Base-by-base conservation (phyloP, 2,888 invertebrate species). In the Copidosoma aretas region DNA sequence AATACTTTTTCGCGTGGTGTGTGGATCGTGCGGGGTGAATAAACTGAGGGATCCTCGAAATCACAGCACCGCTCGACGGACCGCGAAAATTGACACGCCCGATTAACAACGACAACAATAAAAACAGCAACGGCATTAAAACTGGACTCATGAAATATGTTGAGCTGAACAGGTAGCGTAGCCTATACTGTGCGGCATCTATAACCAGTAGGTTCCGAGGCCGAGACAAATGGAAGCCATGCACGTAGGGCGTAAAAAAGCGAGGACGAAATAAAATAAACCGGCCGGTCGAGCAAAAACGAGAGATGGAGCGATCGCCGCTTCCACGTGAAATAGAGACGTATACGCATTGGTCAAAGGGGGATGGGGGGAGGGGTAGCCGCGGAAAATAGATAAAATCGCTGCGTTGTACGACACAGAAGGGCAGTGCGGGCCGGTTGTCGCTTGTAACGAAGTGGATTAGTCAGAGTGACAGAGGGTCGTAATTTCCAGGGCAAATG, bases 401-500 rank as follows among this genome's bases (percentile, higher is more conserved):
- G 61, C 71, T 68, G 68, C 66, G 62, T 67, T 74, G 75, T 74
- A 78, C 64, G 60, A 46, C 49, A 17, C 15, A 32, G 32, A 17
- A 12, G 12, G 43, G 3, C 8, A 17, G 43, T 2, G 43, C 4
- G 43, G 12, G 12, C 2, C 24, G 53, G 46, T 79, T 80, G 79
- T 81, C 80, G 77, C 73, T 73, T 76, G 78, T 81, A 81, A 82
- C 79, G 80, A 80, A 81, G 79, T 78, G 78, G 78, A 80, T 82
- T 82, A 81, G 79, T 81, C 77, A 79, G 78, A 74, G 77, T 81
- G 80, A 82, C 79, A 76, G 78, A 82, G 77, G 75, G 77, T 77
- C 75, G 79, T 80, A 81, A 82, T 82, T 81, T 76, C 77, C 79
- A 75, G 77, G 77, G 79, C 77, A 82, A 82, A 81, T 82, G 79